Evolutionary conservation across 23 tunicate genomes (phyloP).

Genomic region (Diplosoma virens): DNA sequence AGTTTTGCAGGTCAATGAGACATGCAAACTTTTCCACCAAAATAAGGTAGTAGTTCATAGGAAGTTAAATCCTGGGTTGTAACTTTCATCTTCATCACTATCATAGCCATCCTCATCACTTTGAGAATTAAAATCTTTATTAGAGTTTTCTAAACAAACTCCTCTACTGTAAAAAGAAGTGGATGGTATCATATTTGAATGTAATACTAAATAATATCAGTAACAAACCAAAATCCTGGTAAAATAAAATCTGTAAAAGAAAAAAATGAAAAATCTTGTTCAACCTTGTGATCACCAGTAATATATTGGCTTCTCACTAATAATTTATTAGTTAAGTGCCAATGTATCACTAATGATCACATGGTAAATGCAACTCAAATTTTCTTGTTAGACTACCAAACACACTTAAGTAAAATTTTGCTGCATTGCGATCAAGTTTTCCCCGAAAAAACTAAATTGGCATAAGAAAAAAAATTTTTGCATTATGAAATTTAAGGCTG

Average conservation of each 20-base stretch:
- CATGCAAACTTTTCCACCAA: no score
- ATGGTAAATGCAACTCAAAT: neutral
- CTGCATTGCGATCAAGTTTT: neutral
- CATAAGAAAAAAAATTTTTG: neutral
- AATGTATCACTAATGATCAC: neutral
- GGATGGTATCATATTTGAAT: neutral
- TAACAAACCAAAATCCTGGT: neutral
- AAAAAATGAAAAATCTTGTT: neutral
- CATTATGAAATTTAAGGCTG: neutral
- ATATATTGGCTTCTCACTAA: neutral
- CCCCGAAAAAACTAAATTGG: neutral
- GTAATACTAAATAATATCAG: no score
- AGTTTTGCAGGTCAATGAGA: no score
- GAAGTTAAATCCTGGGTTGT: no score
- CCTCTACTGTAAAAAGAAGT: neutral
- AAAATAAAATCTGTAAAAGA: neutral
- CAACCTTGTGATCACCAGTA: neutral
- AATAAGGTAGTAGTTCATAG: no score
- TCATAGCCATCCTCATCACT: neutral
- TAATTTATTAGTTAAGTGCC: neutral
- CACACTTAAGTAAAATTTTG: neutral
- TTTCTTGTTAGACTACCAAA: neutral
- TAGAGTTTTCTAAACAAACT: neutral
- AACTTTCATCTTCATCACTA: neutral
- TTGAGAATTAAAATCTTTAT: neutral